Conservation (phyloP, 2,113 vertebrate species). For the Ceyx margarethae region DNA sequence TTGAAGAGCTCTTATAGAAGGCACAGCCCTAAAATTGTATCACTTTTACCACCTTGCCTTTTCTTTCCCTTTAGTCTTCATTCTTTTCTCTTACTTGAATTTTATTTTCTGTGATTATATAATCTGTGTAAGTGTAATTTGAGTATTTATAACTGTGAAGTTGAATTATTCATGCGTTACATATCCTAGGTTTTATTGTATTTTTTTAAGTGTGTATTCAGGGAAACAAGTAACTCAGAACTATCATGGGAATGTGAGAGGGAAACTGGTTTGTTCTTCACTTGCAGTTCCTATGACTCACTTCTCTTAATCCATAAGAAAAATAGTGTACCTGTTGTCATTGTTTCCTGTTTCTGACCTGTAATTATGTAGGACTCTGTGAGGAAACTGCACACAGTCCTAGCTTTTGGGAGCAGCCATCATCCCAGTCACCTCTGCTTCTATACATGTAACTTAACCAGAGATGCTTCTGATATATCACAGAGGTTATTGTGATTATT, state of each 20-base stretch:
- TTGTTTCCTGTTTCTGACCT: conserved; percentile 61
- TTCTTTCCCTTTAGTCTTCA: conserved; percentile 74
- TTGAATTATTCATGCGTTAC: conserved; percentile 90
- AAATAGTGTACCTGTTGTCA: conserved; percentile 48
- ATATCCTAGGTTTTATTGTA: conserved; percentile 78
- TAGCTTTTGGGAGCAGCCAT: conserved; percentile 74
- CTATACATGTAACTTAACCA: neutral
- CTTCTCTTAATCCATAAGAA: conserved; percentile 57
- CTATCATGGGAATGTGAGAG: conserved; percentile 55
- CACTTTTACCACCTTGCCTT: conserved; percentile 79
- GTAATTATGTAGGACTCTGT: conserved; percentile 55
- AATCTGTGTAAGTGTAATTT: conserved; percentile 86
- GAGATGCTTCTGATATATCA: neutral
- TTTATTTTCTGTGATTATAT: conserved; percentile 79
- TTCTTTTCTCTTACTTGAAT: conserved; percentile 91
- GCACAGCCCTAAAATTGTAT: conserved; percentile 74
- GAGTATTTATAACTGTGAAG: conserved; percentile 98
- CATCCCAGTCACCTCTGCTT: conserved; percentile 41
- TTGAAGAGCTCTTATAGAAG: conserved; percentile 64
- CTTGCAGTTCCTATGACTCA: conserved; percentile 64
- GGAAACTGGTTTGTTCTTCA: conserved; percentile 64
- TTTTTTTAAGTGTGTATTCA: conserved; percentile 73
- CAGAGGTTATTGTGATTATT: conserved; percentile 4
- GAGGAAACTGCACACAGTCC: conserved; percentile 38
- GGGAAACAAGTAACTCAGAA: conserved; percentile 74